A percentile compares a stretch with the other conserved stretches of the same genome.
phyloP scores from a whole-genome alignment of 2,113 vertebrate genomes.

The Copsychus sechellarum region DNA sequence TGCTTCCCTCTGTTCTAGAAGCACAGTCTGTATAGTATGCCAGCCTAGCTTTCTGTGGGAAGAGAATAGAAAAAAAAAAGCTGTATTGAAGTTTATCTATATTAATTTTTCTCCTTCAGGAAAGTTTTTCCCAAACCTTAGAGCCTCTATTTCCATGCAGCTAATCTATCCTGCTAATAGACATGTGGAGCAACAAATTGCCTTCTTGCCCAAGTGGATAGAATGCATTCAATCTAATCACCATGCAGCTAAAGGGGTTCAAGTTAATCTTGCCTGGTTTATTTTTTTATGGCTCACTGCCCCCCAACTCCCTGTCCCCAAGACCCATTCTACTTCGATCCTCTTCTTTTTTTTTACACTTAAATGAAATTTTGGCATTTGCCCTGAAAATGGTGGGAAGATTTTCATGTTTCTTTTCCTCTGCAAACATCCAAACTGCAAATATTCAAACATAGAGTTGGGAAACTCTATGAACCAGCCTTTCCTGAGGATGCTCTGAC shows the following conservation, averaged over 20 bases:
- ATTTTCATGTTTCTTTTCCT: not conserved
- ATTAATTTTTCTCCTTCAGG: not conserved
- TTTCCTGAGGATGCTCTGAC: not conserved
- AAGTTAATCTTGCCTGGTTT: not conserved
- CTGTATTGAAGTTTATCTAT: not conserved
- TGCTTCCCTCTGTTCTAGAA: not conserved
- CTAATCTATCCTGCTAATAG: not conserved
- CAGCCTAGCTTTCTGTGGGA: not conserved
- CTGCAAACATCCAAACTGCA: not conserved
- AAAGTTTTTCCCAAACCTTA: not conserved
- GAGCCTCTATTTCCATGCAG: not conserved
- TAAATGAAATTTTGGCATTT: not conserved
- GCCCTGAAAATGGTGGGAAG: not conserved
- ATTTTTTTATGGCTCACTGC: not conserved
- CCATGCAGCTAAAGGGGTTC: not conserved
- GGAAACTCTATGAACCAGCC: not conserved
- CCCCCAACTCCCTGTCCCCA: not conserved
- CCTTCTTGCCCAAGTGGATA: not conserved
- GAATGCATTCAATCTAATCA: not conserved
- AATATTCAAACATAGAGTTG: not conserved
- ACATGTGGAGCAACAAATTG: constrained; percentile 12
- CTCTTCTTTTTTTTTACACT: not conserved
- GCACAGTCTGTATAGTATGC: not conserved
- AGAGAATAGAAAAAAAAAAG: not conserved
- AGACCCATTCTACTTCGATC: not conserved